Evolutionary conservation across 2,888 invertebrate genomes (phyloP), one percentile per base, ranked within the genome.

Genomic region (Tyria jacobaeae): DNA sequence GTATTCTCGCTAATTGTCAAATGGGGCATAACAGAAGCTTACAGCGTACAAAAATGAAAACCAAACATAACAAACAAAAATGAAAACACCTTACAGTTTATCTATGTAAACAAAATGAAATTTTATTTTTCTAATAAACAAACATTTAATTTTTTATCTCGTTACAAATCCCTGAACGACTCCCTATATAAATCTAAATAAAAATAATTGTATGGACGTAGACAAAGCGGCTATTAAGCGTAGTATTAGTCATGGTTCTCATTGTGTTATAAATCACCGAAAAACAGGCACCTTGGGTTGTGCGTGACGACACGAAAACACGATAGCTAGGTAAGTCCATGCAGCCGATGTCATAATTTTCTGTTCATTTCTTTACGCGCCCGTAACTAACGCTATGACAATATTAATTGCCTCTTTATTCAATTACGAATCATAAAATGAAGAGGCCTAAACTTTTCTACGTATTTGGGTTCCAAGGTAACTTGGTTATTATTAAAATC

Each of bases 311-410:
- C 82, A 84, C 86, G 89, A 66, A 64, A 48, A 31, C 48, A 60
- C 51, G 31, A 60, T 17, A 63, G 44, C 41, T 86, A 81, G 52
- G 55, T 44, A 55, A 55, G 55, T 55, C 81, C 21, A 83, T 84
- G 81, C 79, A 75, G 75, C 90, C 91, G 88, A 92, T 89, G 91
- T 93, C 92, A 92, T 92, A 92, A 92, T 92, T 90, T 80, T 85
- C 84, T 83, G 87, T 89, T 88, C 86, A 85, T 88, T 88, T 82
- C 85, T 78, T 84, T 87, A 81, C 78, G 64, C 85, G 64, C 86
- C 52, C 87, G 83, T 91, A 87, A 91, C 90, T 91, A 92, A 91
- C 87, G 80, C 80, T 77, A 80, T 83, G 82, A 78, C 75, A 25
- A 78, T 83, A 81, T 80, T 87, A 86, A 90, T 89, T 82, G 84